Base-by-base conservation (phyloP, 2,797 vertebrate species). In the Gymnoscopelus braueri region DNA sequence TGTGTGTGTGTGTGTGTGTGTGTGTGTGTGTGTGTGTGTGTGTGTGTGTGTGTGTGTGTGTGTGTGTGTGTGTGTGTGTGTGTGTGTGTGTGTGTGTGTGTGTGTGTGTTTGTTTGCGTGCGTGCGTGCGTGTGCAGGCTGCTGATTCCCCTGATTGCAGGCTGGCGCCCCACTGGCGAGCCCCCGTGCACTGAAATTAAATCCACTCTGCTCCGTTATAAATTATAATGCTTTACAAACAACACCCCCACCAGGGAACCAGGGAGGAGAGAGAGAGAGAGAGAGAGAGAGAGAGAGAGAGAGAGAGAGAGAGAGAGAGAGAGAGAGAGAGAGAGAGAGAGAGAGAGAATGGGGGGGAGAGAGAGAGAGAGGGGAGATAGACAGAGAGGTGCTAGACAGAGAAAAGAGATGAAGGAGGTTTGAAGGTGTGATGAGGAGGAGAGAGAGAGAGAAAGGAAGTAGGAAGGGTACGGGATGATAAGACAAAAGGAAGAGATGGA, bases 181-280 rank as follows among this genome's bases (percentile, higher is more conserved):
- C 94, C 96, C 95, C 95, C 93, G 94, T 93, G 72, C 85, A 85
- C 94, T 97, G 96, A 97, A 97, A 98, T 98, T 96, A 98, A 97
- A 98, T 97, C 96, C 96, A 97, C 96, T 97, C 96, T 96, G 95
- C 95, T 97, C 95, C 96, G 96, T 97, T 98, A 97, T 97, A 97
- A 97, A 97, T 97, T 98, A 97, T 96, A 96, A 97, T 97, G 96
- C 96, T 97, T 95, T 96, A 96, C 96, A 98, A 97, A 98, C 96
- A 98, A 97, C 96, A 97, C 96, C 96, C 95, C 96, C 96, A 95
- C 93, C 90, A 92, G 95, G 95, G 93, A 94, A 76, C 60, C 26
- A 83, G 83, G 89, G 83, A 81, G 88, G 19, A 65, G 62, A 67
- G 84, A 75, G 79, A 62, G 83, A 15, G 51, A 81, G 90, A 88